Evolutionary conservation across 2,888 invertebrate genomes (phyloP), one percentile per base, ranked within the genome.

Genomic region (Eupithecia abbreviata): DNA sequence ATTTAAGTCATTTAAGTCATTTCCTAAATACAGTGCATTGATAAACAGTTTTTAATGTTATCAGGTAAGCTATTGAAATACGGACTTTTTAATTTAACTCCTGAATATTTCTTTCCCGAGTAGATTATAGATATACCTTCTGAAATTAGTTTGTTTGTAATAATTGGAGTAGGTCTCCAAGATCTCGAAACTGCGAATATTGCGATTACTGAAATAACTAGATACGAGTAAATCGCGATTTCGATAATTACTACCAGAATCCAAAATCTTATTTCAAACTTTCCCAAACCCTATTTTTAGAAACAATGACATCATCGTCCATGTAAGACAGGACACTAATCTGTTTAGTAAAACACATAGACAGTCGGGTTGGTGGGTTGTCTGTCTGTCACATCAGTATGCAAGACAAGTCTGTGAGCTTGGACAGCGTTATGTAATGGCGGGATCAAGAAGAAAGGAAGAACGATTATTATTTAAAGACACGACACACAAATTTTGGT

Each of bases 261-360:
- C 62, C 12, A 62, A 62, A 4, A 62, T 12, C 10, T n/a, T 58
- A 43, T 15, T 9, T 3, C 43, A 9, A 43, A 9, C n/a, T 43
- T n/a, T 68, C 15, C 15, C 15, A 66, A 15, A 3, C 42, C 42
- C 9, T 66, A 66, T 43, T 68, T 68, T 68, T 68, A 43, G 43
- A 43, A 45, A 68, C 45, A 43, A 45, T 68, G 67, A 68, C 67
- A 68, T 68, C 67, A 68, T 43, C 45, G 42, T 18, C 43, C 3
- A 12, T 3, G 58, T 67, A 67, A 67, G 45, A 68, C 67, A 68
- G 67, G 67, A 68, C 67, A 42, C 42, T 9, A 45, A 43, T 68
- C 45, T n/a, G 43, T 43, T 68, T 68, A 68, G 43, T 68, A 45
- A 45, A 45, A 68, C 67, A 68, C n/a, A n/a, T 43, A 7, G 67